These are phyloP conservation scores for Lipophrys pholis DNA, from an alignment of 2,113 vertebrate species.

Conservation along the genomic window DNA sequence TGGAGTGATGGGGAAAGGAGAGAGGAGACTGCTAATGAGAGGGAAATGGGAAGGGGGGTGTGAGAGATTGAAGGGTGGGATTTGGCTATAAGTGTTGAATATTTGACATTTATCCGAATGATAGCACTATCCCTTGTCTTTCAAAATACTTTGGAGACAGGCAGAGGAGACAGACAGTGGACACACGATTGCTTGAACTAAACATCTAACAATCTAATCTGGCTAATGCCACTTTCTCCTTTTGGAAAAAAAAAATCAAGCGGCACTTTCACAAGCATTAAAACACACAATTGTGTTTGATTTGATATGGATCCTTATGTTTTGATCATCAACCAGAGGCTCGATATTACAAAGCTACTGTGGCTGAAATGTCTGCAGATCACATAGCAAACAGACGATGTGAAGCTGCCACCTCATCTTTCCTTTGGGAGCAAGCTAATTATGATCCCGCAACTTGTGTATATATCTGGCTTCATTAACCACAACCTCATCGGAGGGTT, in stretches of 20 bases:
- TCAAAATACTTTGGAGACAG: slow-evolving; percentile 27
- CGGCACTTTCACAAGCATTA: background rate
- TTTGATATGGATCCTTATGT: slow-evolving; percentile 8
- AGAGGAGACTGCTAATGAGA: slow-evolving; percentile 80
- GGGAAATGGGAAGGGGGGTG: slow-evolving; percentile 30
- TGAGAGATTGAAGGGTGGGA: slow-evolving; percentile 33
- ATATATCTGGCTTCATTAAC: slow-evolving; percentile 55
- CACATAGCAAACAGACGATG: slow-evolving; percentile 28
- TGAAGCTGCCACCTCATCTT: slow-evolving; percentile 48
- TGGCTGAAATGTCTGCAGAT: slow-evolving; percentile 41
- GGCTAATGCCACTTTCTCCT: background rate
- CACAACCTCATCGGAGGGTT: slow-evolving; percentile 51
- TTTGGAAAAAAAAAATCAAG: background rate
- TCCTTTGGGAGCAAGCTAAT: slow-evolving; percentile 49
- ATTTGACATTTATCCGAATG: slow-evolving; percentile 68
- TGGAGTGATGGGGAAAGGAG: slow-evolving; percentile 62
- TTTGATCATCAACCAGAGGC: slow-evolving; percentile 15
- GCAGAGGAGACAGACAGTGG: slow-evolving; percentile 5
- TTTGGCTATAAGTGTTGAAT: slow-evolving; percentile 58
- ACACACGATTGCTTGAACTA: background rate
- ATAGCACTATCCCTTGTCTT: slow-evolving; percentile 38
- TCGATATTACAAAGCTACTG: background rate
- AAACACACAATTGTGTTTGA: slow-evolving; percentile 17
- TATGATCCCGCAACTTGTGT: slow-evolving; percentile 54
- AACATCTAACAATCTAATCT: background rate